Evolutionary conservation across 1,140 invertebrate genomes (phyloP).

Genomic region (Bombus waltoni): DNA sequence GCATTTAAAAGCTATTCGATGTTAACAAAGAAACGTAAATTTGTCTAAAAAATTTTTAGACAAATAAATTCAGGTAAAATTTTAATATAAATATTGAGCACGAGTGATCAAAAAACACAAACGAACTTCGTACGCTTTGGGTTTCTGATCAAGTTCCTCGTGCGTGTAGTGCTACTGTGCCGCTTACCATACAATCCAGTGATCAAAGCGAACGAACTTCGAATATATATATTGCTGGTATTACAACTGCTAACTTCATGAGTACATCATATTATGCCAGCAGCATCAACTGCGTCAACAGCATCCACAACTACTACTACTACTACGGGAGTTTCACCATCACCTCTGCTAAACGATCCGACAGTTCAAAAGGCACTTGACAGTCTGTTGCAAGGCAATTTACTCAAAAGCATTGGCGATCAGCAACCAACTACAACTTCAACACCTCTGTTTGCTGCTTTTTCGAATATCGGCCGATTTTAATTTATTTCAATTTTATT

Average conservation of each 20-base stretch:
- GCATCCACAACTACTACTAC: slow-evolving; percentile 67
- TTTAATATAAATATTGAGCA: slow-evolving; percentile 3
- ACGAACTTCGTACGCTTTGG: slow-evolving; percentile 62
- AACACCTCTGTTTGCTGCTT: slow-evolving; percentile 80
- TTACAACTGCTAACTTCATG: slow-evolving; percentile 52
- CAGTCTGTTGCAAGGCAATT: slow-evolving; percentile 87
- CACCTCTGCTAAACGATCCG: slow-evolving; percentile 87
- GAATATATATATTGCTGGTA: slow-evolving; percentile 47
- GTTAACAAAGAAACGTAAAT: not conserved
- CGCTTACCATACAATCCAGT: slow-evolving; percentile 21
- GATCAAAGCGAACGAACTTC: slow-evolving; percentile 60
- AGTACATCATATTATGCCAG: slow-evolving; percentile 64
- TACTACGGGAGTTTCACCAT: slow-evolving; percentile 75
- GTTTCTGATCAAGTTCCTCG: slow-evolving; percentile 3
- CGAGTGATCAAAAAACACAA: slow-evolving; percentile 28
- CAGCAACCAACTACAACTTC: slow-evolving; percentile 65
- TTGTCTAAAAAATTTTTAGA: slow-evolving; percentile 40
- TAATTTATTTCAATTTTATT: slow-evolving; percentile 60
- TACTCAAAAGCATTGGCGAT: slow-evolving; percentile 84
- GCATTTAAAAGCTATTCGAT: slow-evolving; percentile 14
- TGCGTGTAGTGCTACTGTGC: slow-evolving; percentile 48
- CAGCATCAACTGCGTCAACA: slow-evolving; percentile 68
- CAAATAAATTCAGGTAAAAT: slow-evolving; percentile 33
- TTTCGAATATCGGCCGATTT: slow-evolving; percentile 79
- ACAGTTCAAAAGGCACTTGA: slow-evolving; percentile 90